These are phyloP conservation scores for Cephus cinctus DNA, from an alignment of 1,140 invertebrate genomes.

Conservation along the genomic window DNA sequence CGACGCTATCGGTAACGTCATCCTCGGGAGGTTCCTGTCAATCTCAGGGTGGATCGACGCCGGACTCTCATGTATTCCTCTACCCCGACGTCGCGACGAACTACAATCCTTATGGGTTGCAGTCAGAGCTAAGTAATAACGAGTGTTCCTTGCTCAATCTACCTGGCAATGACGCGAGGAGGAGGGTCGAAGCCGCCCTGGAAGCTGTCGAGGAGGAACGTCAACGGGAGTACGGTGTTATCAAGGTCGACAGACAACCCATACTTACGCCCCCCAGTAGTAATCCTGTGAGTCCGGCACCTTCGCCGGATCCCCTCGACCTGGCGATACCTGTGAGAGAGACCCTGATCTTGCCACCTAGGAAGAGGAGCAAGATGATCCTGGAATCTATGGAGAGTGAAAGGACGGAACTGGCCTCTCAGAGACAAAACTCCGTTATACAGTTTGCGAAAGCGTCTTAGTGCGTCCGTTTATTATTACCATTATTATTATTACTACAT, in stretches of 20 bases:
- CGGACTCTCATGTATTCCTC: constrained; percentile 27
- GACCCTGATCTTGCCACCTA: constrained; percentile 68
- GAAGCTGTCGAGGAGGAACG: too few relatives aligned
- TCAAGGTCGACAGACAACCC: constrained; percentile 44
- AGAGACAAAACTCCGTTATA: constrained; percentile 76
- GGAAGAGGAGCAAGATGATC: constrained; percentile 78
- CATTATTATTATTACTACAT: too few relatives aligned
- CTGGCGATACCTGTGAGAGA: constrained; percentile 59
- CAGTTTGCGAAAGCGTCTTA: constrained; percentile 75
- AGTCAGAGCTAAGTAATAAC: constrained; percentile 22
- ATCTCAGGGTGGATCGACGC: constrained; percentile 12
- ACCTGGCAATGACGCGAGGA: constrained; percentile 58
- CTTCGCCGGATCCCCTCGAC: constrained; percentile 62
- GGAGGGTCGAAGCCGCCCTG: too few relatives aligned
- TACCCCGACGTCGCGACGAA: constrained; percentile 34
- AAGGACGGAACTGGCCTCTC: constrained; percentile 43
- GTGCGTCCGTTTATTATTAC: too few relatives aligned
- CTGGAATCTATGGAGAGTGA: constrained; percentile 66
- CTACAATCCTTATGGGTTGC: constrained; percentile 24
- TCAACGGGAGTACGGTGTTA: constrained; percentile 24
- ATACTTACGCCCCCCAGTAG: constrained; percentile 68
- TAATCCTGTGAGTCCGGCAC: constrained; percentile 59
- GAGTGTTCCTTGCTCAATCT: constrained; percentile 45
- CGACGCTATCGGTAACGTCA: constrained; percentile 1
- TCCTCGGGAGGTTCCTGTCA: too few relatives aligned